Evolutionary conservation across 2,888 invertebrate genomes (phyloP).

Genomic region (Euphydryas editha): DNA sequence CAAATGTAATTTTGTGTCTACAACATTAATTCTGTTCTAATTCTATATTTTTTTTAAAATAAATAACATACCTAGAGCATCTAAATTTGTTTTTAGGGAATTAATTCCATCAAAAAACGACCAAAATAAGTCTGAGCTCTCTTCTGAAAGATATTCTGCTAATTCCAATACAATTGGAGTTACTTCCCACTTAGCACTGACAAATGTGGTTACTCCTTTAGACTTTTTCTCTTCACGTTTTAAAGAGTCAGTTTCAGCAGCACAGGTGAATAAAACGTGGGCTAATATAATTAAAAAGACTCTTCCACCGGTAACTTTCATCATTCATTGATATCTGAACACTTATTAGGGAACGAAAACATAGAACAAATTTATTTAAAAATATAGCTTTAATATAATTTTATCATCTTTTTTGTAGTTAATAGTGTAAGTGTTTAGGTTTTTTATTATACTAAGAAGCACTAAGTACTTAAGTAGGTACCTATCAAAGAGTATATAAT

Average conservation of each 20-base stretch:
- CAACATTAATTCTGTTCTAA: neutral
- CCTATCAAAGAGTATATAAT: too few species aligned
- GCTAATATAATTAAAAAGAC: conserved; percentile 59
- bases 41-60: conserved; percentile 33
- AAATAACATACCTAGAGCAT: conserved; percentile 82
- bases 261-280: conserved; percentile 56
- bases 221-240: conserved; percentile 81
- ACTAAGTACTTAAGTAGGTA: too few species aligned
- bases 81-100: conserved; percentile 84
- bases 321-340: conserved; percentile 39
- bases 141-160: conserved; percentile 93
- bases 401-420: conserved; percentile 15
- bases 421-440: conserved; percentile 13
- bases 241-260: conserved; percentile 54
- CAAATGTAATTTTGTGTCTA: neutral
- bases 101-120: conserved; percentile 89
- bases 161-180: conserved; percentile 96
- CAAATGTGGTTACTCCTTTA: conserved; percentile 93
- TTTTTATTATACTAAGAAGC: neutral
- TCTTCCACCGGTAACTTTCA: conserved; percentile 69
- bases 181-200: conserved; percentile 97
- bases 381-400: neutral
- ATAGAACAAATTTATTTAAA: neutral
- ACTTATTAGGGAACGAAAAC: neutral
- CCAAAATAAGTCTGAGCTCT: conserved; percentile 92